Percentiles rank a stretch among this genome's conserved stretches.
These are phyloP conservation scores for Anorthoa munda DNA, from an alignment of 2,888 invertebrate genomes.

Conservation along the genomic window DNA sequence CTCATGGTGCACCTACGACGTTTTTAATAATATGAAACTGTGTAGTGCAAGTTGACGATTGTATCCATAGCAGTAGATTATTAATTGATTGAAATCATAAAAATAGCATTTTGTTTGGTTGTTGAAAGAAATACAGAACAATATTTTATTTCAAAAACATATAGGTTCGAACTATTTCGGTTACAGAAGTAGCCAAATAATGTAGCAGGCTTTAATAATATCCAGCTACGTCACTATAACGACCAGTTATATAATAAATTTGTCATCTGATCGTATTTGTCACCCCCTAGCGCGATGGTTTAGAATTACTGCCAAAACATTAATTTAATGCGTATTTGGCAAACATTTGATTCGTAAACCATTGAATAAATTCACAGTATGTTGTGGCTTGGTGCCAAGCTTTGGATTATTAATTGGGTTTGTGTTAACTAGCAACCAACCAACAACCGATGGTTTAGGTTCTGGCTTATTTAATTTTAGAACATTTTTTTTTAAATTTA, in stretches of 20 bases:
- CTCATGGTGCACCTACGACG: too few species aligned
- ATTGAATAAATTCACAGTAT: constrained; percentile 48
- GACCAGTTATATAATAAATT: constrained; percentile 10
- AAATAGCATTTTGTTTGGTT: too few species aligned
- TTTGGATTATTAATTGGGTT: constrained; percentile 10
- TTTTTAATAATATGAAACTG: too few species aligned
- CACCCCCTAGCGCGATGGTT: constrained; percentile 25
- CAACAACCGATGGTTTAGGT: constrained; percentile 6
- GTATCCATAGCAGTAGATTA: too few species aligned
- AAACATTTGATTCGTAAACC: constrained; percentile 51
- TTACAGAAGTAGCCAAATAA: too few species aligned
- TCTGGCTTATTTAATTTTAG: not conserved
- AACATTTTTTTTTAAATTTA: too few species aligned
- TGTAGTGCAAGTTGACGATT: too few species aligned
- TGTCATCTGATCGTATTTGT: constrained; percentile 33
- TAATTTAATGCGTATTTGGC: constrained; percentile 60
- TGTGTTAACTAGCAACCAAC: too few species aligned
- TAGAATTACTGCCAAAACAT: constrained; percentile 56
- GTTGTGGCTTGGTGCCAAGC: constrained; percentile 35
- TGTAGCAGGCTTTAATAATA: not conserved
- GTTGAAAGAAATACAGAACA: too few species aligned
- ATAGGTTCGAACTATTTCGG: too few species aligned
- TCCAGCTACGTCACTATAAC: not conserved
- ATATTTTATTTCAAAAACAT: too few species aligned
- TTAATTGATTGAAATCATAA: too few species aligned